Evolutionary conservation across 2,888 invertebrate species (phyloP).

Genomic region (Nomada ruficornis): DNA sequence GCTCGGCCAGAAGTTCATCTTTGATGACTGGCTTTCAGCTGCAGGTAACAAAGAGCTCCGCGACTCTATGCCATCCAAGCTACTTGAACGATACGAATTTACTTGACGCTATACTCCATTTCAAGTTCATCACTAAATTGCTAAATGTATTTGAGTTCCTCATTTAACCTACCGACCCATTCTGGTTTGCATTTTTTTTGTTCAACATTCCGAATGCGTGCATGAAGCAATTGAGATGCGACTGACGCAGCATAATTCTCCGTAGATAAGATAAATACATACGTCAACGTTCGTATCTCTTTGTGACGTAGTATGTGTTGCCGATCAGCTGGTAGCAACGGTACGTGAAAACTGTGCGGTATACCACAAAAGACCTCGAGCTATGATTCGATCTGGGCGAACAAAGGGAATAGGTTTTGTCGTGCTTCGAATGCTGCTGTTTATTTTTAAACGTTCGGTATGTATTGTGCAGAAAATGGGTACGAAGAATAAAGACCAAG

Average conservation of each 20-base stretch:
- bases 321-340: slow-evolving; percentile 41
- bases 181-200: no score
- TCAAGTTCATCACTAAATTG: no score
- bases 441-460: slow-evolving; percentile 52
- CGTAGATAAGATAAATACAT: slow-evolving; percentile 41
- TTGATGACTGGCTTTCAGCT: neutral
- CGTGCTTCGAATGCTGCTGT: slow-evolving; percentile 26
- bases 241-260: slow-evolving; percentile 2
- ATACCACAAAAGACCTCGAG: neutral
- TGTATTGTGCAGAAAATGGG: slow-evolving; percentile 44
- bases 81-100: no score
- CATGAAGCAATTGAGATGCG: neutral
- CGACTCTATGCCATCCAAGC: neutral
- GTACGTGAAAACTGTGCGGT: neutral
- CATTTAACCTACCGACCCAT: no score
- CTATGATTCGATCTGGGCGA: neutral
- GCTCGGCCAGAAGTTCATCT: slow-evolving; percentile 23
- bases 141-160: no score
- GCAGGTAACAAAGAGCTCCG: neutral
- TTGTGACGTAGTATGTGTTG: slow-evolving; percentile 8
- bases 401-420: slow-evolving; percentile 20
- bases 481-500: slow-evolving; percentile 37
- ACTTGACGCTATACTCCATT: no score
- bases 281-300: slow-evolving; percentile 1
- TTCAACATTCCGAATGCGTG: neutral